These are phyloP conservation scores for Ceyx melanurus DNA, from an alignment of 2,113 vertebrate genomes.

Conservation along the genomic window DNA sequence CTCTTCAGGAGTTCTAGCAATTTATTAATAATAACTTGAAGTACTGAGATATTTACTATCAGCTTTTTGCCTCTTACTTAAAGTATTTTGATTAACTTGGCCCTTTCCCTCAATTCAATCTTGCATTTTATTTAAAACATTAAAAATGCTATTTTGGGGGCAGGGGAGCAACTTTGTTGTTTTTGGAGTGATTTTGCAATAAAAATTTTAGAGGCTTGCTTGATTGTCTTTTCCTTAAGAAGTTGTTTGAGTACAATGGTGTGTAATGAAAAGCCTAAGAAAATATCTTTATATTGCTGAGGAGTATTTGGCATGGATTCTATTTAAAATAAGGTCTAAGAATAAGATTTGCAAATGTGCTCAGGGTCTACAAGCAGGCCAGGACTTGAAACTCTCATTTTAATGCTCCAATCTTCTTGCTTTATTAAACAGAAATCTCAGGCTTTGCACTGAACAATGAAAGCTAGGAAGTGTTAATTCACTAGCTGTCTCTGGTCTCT, in stretches of 20 bases:
- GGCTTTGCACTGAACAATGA: neutral
- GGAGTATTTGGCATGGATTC: neutral
- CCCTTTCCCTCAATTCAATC: neutral
- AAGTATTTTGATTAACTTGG: neutral
- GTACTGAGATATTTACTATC: neutral
- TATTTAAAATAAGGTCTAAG: neutral
- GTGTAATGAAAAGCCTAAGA: neutral
- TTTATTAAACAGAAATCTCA: neutral
- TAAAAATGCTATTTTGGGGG: neutral
- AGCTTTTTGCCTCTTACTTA: neutral
- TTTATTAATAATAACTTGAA: neutral
- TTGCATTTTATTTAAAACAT: neutral
- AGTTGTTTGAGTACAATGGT: neutral
- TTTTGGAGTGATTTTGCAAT: neutral
- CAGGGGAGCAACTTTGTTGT: neutral
- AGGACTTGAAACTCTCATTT: neutral
- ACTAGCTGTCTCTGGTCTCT: constrained; percentile 5
- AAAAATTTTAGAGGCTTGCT: neutral
- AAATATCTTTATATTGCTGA: neutral
- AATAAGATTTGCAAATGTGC: neutral
- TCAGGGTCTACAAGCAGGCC: neutral
- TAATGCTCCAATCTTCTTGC: neutral
- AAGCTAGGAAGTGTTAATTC: neutral
- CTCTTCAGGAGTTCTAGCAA: neutral
- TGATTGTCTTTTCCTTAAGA: neutral